Evolutionary conservation across 2,888 invertebrate species (phyloP).

Genomic region (Liposcelis brunnea): DNA sequence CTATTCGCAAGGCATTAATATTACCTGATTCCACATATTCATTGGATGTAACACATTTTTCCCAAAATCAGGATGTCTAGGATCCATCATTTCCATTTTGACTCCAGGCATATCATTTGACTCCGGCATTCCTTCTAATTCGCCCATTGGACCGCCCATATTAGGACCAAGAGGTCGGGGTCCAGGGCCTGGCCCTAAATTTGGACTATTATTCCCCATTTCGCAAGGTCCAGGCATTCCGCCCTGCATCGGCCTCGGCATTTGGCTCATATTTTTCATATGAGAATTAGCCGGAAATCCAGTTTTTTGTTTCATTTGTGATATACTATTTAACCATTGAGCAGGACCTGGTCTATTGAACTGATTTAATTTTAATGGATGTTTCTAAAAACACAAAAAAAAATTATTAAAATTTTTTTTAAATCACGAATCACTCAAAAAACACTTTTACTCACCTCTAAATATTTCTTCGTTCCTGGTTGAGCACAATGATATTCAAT

Average conservation of each 20-base stretch:
- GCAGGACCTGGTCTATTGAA: conserved; percentile 68
- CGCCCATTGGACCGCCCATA: conserved; percentile 20
- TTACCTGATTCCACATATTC: conserved; percentile 2
- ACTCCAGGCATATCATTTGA: not conserved
- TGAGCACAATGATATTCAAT: conserved; percentile 92
- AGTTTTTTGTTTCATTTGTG: conserved; percentile 55
- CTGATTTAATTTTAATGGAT: conserved; percentile 76
- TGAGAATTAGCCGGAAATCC: conserved; percentile 28
- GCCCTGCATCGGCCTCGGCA: conserved; percentile 29
- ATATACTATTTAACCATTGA: conserved; percentile 61
- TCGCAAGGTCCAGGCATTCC: conserved; percentile 30
- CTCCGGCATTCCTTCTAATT: conserved; percentile 25
- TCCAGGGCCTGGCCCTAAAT: conserved; percentile 25
- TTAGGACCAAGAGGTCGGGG: conserved; percentile 34
- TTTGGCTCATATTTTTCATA: not conserved
- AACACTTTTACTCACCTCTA: conserved; percentile 46
- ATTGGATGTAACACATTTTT: not conserved
- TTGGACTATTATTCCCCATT: conserved; percentile 24
- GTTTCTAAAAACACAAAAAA: conserved; percentile 47
- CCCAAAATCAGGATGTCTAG: too few relatives aligned
- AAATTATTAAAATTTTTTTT: too few relatives aligned
- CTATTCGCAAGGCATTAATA: not conserved
- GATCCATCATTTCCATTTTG: not conserved
- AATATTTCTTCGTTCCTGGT: conserved; percentile 83
- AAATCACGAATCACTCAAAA: not conserved